These are phyloP conservation scores for Bujurquina vittata DNA, from an alignment of 2,113 vertebrate genomes.

Conservation along the genomic window DNA sequence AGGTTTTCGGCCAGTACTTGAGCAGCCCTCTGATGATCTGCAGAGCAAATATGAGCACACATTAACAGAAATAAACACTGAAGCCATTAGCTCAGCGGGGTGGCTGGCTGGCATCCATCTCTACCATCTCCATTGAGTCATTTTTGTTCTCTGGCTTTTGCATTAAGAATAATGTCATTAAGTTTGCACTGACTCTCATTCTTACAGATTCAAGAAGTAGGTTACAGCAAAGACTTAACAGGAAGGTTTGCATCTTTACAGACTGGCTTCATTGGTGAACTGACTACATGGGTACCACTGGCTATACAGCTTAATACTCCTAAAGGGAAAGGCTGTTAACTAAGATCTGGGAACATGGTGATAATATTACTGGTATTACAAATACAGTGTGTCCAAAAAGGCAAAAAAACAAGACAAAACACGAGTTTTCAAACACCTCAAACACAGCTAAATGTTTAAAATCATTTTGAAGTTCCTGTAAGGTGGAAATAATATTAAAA, in stretches of 20 bases:
- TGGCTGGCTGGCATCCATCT: slow-evolving; percentile 16
- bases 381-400: neutral
- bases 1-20: slow-evolving; percentile 95
- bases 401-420: neutral
- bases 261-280: neutral
- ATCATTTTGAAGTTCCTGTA: neutral
- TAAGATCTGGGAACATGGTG: fast-evolving
- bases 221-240: too few relatives aligned
- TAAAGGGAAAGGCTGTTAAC: neutral
- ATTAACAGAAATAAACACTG: slow-evolving; percentile 27
- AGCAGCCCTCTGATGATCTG: slow-evolving; percentile 92
- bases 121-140: slow-evolving; percentile 23
- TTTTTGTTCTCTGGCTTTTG: slow-evolving; percentile 7
- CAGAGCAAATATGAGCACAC: slow-evolving; percentile 9
- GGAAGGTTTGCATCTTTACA: too few relatives aligned
- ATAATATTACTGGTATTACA: neutral
- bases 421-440: neutral
- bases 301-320: neutral
- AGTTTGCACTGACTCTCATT: neutral
- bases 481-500: neutral
- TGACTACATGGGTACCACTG: neutral
- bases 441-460: neutral
- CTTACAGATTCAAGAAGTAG: neutral
- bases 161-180: slow-evolving; percentile 16
- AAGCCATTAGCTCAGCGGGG: slow-evolving; percentile 17